These are phyloP conservation scores for Drosophila auraria DNA, from an alignment of 1,140 invertebrate genomes.

Conservation along the genomic window DNA sequence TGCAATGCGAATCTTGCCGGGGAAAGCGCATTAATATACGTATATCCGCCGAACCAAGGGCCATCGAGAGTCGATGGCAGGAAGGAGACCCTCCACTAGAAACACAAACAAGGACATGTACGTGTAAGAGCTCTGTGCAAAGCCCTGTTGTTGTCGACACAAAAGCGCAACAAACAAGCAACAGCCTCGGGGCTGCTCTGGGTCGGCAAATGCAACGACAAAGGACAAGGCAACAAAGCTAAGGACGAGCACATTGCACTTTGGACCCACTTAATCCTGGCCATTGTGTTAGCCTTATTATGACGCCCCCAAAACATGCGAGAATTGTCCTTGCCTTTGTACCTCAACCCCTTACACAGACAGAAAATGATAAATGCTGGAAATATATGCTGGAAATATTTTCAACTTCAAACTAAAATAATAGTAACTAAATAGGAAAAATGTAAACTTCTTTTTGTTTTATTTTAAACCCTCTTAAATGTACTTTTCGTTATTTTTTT, in stretches of 20 bases:
- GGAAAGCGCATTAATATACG: constrained; percentile 64
- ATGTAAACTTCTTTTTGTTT: no score
- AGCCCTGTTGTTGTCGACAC: constrained; percentile 53
- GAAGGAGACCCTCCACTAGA: constrained; percentile 39
- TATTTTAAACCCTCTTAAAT: not conserved
- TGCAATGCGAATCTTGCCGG: constrained; percentile 59
- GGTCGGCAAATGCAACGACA: constrained; percentile 58
- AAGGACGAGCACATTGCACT: constrained; percentile 54
- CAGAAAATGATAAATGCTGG: constrained; percentile 12
- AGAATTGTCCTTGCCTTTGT: constrained; percentile 60
- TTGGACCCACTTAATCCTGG: constrained; percentile 75
- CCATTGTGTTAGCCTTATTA: constrained; percentile 79
- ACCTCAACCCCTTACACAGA: not conserved
- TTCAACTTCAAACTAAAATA: not conserved
- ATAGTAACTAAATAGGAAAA: not conserved
- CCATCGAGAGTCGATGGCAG: constrained; percentile 39
- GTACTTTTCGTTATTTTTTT: not conserved
- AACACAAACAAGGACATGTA: constrained; percentile 56
- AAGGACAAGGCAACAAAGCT: constrained; percentile 49
- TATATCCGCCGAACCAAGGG: constrained; percentile 15
- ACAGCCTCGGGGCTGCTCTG: constrained; percentile 43
- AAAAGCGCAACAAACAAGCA: constrained; percentile 78
- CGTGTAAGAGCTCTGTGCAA: constrained; percentile 16
- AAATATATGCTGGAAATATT: not conserved
- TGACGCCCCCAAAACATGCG: constrained; percentile 46